Percentiles rank a stretch among this genome's conserved stretches.
Conservation (phyloP, 2,797 vertebrate genomes). For the Miichthys miiuy region DNA sequence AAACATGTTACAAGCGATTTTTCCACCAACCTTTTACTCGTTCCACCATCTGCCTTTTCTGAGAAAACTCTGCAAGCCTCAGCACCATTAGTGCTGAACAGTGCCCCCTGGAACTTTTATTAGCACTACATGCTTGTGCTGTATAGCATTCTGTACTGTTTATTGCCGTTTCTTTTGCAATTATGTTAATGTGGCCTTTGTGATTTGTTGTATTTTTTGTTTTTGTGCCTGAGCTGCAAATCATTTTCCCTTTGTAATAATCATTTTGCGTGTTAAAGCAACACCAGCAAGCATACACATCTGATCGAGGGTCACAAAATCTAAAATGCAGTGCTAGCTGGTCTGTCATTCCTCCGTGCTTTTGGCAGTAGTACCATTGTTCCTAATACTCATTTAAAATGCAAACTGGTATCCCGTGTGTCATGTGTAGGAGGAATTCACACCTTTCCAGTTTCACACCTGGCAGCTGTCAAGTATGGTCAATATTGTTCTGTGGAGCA, state of each 20-base stretch:
- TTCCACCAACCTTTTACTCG: slow-evolving; percentile 2
- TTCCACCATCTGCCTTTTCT: slow-evolving; percentile 16
- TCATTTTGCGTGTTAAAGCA: background rate
- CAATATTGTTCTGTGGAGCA: background rate
- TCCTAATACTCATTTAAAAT: background rate
- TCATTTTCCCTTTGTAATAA: background rate
- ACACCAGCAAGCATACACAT: background rate
- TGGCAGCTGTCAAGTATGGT: slow-evolving; percentile 1
- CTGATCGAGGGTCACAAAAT: background rate
- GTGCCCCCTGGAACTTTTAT: slow-evolving; percentile 9
- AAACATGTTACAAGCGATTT: slow-evolving; percentile 46
- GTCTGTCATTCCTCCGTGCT: too few species aligned
- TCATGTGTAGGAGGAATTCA: background rate
- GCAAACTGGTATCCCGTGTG: background rate
- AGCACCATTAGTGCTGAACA: slow-evolving; percentile 15
- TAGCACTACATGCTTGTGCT: slow-evolving; percentile 10
- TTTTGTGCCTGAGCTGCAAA: background rate
- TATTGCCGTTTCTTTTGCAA: background rate
- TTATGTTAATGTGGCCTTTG: background rate
- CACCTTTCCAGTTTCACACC: background rate
- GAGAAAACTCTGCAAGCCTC: slow-evolving; percentile 13
- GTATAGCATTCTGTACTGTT: background rate
- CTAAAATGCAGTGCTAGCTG: too few species aligned
- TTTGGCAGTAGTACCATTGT: background rate
- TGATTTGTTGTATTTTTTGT: background rate